Evolutionary conservation across 2,113 vertebrate species (phyloP).

Genomic region (Aspiorhynchus laticeps): DNA sequence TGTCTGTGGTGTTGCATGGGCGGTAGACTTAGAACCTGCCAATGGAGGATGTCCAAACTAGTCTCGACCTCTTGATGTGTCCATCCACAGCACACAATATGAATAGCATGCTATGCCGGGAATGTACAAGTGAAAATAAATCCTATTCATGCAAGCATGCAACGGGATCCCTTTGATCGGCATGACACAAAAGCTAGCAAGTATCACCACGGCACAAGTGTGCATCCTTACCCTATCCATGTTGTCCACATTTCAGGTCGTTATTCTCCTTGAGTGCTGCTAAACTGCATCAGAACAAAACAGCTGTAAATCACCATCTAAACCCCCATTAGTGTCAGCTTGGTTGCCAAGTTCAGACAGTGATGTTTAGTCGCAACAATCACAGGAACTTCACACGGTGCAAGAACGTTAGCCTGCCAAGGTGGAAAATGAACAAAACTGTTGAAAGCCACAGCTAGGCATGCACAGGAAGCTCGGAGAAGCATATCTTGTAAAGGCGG

Average conservation of each 20-base stretch:
- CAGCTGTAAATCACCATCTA: constrained; percentile 23
- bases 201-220: neutral
- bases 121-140: constrained; percentile 47
- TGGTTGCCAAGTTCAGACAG: constrained; percentile 10
- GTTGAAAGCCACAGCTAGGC: neutral
- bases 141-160: constrained; percentile 29
- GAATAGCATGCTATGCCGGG: constrained; percentile 45
- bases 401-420: constrained; percentile 4
- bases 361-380: constrained; percentile 30
- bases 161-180: constrained; percentile 22
- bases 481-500: constrained; percentile 25
- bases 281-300: constrained; percentile 11
- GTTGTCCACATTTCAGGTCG: neutral
- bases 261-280: neutral
- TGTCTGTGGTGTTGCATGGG: constrained; percentile 26
- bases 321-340: neutral
- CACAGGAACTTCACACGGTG: constrained; percentile 4
- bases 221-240: neutral
- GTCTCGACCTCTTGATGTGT: constrained; percentile 12
- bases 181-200: constrained; percentile 35
- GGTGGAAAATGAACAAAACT: neutral
- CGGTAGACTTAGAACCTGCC: neutral
- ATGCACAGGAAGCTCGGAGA: constrained; percentile 13
- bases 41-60: constrained; percentile 31
- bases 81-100: constrained; percentile 39